These are phyloP conservation scores for Luidia sarsii DNA, from an alignment of 53 echinoderm and acorn worm species.

Conservation along the genomic window DNA sequence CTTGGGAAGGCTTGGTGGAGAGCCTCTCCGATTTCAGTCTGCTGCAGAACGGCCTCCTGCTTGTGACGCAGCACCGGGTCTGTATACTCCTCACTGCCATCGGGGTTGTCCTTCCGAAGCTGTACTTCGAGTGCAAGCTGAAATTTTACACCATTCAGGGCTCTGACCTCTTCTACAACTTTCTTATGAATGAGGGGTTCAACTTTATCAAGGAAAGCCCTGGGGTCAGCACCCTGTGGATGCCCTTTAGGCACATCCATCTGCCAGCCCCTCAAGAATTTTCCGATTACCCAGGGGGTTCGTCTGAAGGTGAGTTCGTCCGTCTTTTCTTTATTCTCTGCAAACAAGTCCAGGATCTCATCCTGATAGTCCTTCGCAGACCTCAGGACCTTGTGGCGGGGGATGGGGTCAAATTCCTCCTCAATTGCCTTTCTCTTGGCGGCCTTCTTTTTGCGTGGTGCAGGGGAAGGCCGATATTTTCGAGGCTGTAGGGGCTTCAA, in stretches of 20 bases:
- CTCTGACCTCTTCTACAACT: conserved; percentile 11
- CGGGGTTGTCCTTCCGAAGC: conserved; percentile 35
- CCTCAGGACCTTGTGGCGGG: background rate
- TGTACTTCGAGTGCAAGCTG: conserved; percentile 24
- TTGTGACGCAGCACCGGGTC: conserved; percentile 33
- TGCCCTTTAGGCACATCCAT: conserved; percentile 5
- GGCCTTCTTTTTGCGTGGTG: no score
- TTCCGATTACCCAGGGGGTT: conserved; percentile 9
- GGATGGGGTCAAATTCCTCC: background rate
- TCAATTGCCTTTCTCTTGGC: background rate
- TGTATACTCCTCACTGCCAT: conserved; percentile 21
- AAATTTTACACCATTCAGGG: background rate
- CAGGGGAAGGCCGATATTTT: background rate
- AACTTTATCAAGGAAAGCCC: background rate
- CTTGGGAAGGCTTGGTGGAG: conserved; percentile 10
- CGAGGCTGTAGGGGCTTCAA: background rate
- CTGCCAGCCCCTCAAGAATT: conserved; percentile 9
- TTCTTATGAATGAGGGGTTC: background rate
- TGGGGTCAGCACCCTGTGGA: background rate
- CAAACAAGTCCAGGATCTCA: background rate
- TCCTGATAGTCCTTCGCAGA: no score
- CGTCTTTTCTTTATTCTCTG: background rate
- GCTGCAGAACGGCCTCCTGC: conserved; percentile 10
- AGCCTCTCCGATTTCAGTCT: conserved; percentile 18
- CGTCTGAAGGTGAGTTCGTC: background rate